Base-by-base conservation (phyloP, 2,797 vertebrate genomes). In the Acestrorhynchus altus region DNA sequence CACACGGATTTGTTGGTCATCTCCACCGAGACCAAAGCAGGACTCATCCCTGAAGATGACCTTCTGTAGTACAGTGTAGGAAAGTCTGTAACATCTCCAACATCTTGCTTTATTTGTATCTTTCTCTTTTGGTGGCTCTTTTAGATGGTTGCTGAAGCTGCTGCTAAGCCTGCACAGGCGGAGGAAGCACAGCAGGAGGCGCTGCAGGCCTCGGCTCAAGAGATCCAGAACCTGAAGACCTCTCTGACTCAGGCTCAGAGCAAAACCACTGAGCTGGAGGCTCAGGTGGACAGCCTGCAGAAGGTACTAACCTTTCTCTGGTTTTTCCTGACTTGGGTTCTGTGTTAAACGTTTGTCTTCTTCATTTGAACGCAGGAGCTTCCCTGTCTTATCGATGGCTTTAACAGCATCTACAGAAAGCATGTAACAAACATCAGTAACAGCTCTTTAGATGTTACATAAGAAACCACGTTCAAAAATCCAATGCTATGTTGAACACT, bases 171-270 rank as follows among this genome's bases (percentile, higher is more conserved):
- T 18, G 88, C 92, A 28, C 91, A 91, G 85, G 95, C 95, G n/a
- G 92, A 96, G 54, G 93, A 96, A 66, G 95, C 95, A 26, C 93
- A 95, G 40, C 91, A 95, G 52, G 93, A 96, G 67, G 96, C 95
- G 42, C 94, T 94, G 52, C 94, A 96, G 65, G 88, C 95, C 63
- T 95, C 96, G 1, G 89, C 85, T 40, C 96, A 98, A 84, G 97
- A 98, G 85, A 83, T 96, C 31, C 95, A 98, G 78, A 94, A 90
- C 61, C 87, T 98, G 70, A 95, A 89, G 87, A 96, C 95, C 9
- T 87, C 90, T 57, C 91, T 98, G 70, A 90, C 10, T 77, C 96
- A 61, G 95, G 97, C 86, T 85, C 73, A 97, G 91, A 86, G 8
- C 66, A 77, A 56, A 74, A 91, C 88, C 61, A 95, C 92, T 82